A percentile compares a stretch with the other conserved stretches of the same genome.
These are phyloP conservation scores for Crotalus viridis DNA, from an alignment of 2,113 vertebrate species.

Conservation along the genomic window DNA sequence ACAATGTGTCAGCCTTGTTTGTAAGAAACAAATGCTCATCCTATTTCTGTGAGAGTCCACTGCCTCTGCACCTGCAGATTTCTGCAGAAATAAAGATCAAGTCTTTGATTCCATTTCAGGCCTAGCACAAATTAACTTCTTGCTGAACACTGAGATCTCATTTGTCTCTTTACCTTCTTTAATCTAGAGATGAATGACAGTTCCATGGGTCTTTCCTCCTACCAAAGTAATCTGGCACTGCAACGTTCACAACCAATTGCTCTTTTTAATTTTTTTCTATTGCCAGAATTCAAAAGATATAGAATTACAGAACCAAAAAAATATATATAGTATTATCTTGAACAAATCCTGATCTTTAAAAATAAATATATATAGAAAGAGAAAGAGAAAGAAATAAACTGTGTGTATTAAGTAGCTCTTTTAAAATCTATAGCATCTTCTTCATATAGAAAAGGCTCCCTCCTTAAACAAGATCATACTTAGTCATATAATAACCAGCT, in stretches of 20 bases:
- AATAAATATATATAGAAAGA: background rate
- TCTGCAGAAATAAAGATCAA: background rate
- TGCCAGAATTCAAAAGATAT: background rate
- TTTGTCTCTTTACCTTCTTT: background rate
- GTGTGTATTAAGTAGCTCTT: background rate
- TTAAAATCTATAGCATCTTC: background rate
- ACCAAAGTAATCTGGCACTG: background rate
- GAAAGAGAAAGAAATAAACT: accelerated
- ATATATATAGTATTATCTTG: background rate
- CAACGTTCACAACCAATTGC: background rate
- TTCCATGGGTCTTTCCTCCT: background rate
- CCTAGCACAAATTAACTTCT: background rate
- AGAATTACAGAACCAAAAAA: background rate
- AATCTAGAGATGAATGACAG: background rate
- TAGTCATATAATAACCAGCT: background rate
- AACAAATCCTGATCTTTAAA: background rate
- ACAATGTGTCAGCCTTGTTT: background rate
- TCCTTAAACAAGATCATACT: background rate
- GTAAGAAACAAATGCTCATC: background rate
- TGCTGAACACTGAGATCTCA: background rate
- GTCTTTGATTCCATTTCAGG: background rate
- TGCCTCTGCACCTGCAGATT: background rate
- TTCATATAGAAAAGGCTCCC: background rate
- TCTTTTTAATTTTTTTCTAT: background rate
- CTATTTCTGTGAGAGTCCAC: background rate